phyloP scores from a whole-genome alignment of 92 coral and sea anemone species.

The Nematostella vectensis region DNA sequence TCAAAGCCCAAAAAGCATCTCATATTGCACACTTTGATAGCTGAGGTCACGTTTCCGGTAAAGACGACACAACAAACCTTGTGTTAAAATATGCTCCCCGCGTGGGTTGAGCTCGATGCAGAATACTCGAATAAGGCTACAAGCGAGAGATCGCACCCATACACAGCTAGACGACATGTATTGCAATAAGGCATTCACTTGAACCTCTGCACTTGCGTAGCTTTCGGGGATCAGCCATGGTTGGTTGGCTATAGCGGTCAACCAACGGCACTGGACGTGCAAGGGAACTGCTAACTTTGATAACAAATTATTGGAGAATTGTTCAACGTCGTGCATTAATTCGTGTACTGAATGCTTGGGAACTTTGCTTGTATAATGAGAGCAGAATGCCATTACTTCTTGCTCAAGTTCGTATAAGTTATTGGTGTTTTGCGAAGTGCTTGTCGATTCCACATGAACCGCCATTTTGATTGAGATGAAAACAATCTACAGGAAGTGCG shows the following conservation, averaged over 20 bases:
- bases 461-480: neutral
- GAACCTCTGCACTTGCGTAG: slow-evolving; percentile 68
- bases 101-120: slow-evolving; percentile 56
- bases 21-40: no score
- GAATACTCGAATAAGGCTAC: slow-evolving; percentile 77
- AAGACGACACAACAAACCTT: no score
- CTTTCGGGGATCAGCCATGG: slow-evolving; percentile 67
- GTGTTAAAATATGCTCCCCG: slow-evolving; percentile 80
- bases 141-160: slow-evolving; percentile 68
- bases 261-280: slow-evolving; percentile 53
- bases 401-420: slow-evolving; percentile 33
- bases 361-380: slow-evolving; percentile 25
- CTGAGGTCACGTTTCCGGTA: no score
- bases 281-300: slow-evolving; percentile 28
- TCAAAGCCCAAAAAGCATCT: no score
- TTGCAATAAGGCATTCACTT: slow-evolving; percentile 74
- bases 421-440: slow-evolving; percentile 1
- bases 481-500: neutral
- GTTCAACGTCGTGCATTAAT: slow-evolving; percentile 62
- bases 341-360: slow-evolving; percentile 49
- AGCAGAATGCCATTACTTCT: slow-evolving; percentile 37
- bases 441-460: neutral
- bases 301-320: slow-evolving; percentile 25
- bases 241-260: slow-evolving; percentile 76
- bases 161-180: slow-evolving; percentile 64